Evolutionary conservation across 2,113 vertebrate species (phyloP).

Genomic region (Campylorhamphus procurvoides): DNA sequence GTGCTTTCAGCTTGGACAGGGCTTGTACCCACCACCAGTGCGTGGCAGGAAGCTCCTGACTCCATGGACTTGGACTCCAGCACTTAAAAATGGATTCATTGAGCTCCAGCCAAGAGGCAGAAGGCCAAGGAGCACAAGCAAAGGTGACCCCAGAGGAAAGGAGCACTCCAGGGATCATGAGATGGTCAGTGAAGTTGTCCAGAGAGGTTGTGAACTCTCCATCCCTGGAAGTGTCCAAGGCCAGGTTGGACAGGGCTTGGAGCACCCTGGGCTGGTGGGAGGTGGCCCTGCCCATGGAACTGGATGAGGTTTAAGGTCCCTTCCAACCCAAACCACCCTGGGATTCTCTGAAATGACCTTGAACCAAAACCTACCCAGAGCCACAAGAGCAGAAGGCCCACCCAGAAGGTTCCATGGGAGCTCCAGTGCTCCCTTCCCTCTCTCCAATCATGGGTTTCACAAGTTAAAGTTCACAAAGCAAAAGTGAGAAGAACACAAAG

Average conservation of each 20-base stretch:
- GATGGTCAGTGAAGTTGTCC: background rate
- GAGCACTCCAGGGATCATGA: fast-evolving
- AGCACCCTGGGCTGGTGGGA: background rate
- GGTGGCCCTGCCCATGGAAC: too few relatives aligned
- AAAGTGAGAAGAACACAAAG: background rate
- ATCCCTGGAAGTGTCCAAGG: background rate
- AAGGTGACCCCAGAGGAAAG: background rate
- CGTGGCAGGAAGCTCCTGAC: background rate
- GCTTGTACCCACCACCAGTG: background rate
- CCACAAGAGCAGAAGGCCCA: background rate
- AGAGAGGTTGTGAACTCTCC: background rate
- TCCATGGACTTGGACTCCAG: background rate
- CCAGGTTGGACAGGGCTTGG: too few relatives aligned
- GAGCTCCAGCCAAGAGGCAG: background rate
- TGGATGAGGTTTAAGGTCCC: background rate
- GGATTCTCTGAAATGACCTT: background rate
- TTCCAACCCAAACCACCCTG: background rate
- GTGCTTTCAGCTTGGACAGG: fast-evolving
- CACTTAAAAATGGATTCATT: fast-evolving
- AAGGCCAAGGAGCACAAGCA: background rate
- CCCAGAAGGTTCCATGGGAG: fast-evolving
- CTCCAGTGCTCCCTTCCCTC: background rate
- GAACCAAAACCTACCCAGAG: background rate
- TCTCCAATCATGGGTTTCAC: fast-evolving
- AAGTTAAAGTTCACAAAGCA: background rate